phyloP scores from a whole-genome alignment of 2,113 vertebrate species.

The Ameiurus melas region DNA sequence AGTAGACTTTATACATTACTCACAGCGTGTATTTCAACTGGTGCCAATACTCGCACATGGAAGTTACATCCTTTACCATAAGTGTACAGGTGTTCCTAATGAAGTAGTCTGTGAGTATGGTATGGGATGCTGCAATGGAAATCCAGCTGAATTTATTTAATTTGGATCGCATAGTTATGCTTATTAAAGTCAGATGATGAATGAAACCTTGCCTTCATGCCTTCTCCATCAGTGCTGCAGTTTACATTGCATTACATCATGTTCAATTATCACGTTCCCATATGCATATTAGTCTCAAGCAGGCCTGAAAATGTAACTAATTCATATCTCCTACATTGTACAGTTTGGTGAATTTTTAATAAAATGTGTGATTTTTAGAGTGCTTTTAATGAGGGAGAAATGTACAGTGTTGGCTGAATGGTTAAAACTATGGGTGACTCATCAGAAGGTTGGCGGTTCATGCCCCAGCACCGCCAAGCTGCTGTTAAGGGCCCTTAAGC shows the following conservation, averaged over 20 bases:
- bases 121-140: neutral
- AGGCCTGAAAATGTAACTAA: neutral
- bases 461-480: too few species aligned
- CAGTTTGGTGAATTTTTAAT: slow-evolving; percentile 10
- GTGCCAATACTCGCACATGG: too few species aligned
- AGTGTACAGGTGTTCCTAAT: neutral
- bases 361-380: neutral
- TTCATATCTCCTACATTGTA: neutral
- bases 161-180: slow-evolving; percentile 60
- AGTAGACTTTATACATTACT: too few species aligned
- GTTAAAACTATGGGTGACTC: too few species aligned
- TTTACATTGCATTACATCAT: slow-evolving; percentile 42
- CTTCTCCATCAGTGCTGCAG: slow-evolving; percentile 46
- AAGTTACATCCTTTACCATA: too few species aligned
- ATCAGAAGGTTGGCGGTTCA: too few species aligned
- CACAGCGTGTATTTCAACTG: too few species aligned
- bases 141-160: slow-evolving; percentile 46
- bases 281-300: slow-evolving; percentile 8
- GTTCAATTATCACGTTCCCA: slow-evolving; percentile 50
- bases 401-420: neutral
- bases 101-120: neutral
- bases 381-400: neutral
- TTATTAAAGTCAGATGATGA: slow-evolving; percentile 50
- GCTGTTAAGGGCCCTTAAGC: too few species aligned
- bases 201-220: slow-evolving; percentile 35